phyloP scores from a whole-genome alignment of 1,140 invertebrate genomes.

The Steinernema khuongi region DNA sequence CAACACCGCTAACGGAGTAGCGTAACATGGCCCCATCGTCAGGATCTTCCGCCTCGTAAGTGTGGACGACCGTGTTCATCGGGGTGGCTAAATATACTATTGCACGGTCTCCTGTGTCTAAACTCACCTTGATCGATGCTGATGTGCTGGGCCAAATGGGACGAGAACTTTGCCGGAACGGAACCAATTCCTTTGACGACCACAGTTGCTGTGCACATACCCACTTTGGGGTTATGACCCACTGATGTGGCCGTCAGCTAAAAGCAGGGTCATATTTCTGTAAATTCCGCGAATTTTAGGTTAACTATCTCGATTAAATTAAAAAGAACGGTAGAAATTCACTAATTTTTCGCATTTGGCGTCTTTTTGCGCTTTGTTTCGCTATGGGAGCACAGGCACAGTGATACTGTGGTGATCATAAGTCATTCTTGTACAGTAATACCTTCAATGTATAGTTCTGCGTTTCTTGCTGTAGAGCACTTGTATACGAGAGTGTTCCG shows the following conservation, averaged over 20 bases:
- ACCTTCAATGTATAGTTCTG: constrained; percentile 4
- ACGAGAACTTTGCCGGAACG: neutral
- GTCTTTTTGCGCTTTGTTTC: too few species aligned
- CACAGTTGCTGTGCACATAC: neutral
- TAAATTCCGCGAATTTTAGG: too few species aligned
- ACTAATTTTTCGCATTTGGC: too few species aligned
- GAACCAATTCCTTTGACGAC: neutral
- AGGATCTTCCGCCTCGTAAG: neutral
- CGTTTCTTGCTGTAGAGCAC: neutral
- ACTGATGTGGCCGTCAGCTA: neutral
- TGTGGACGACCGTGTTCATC: neutral
- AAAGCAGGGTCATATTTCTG: too few species aligned
- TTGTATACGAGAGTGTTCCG: neutral
- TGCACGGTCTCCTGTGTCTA: neutral
- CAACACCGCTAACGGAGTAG: neutral
- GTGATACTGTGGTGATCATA: too few species aligned
- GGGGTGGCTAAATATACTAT: neutral
- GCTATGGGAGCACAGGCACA: too few species aligned
- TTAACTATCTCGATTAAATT: too few species aligned
- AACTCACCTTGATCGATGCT: neutral
- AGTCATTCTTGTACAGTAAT: too few species aligned
- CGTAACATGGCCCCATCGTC: neutral
- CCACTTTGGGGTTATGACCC: neutral
- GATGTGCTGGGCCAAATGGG: neutral
- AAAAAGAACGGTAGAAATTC: too few species aligned